phyloP scores from a whole-genome alignment of 2,888 invertebrate genomes.

The Eueremaeus valkanovi region DNA sequence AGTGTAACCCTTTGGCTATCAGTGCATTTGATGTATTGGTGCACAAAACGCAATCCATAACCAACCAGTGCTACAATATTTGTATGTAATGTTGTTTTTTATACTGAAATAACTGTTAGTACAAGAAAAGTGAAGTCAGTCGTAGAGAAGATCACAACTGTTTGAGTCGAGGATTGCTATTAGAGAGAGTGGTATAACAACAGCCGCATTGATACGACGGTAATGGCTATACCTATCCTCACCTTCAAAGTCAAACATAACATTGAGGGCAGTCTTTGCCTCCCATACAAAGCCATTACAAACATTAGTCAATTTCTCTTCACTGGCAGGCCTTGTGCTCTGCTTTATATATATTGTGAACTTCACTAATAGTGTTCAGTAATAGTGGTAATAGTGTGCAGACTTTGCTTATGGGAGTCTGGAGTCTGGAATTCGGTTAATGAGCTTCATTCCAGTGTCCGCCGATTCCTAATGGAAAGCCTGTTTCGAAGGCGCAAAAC shows the following conservation, averaged over 20 bases:
- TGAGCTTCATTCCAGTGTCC: constrained; percentile 19
- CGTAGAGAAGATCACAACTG: constrained; percentile 4
- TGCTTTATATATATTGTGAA: no score
- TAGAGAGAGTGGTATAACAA: background rate
- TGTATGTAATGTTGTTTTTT: background rate
- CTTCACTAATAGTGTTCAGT: no score
- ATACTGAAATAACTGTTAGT: background rate
- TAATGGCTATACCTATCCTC: constrained; percentile 24
- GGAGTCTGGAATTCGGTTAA: constrained; percentile 14
- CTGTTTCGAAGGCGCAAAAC: background rate
- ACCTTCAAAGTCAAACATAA: constrained; percentile 16
- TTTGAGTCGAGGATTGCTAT: background rate
- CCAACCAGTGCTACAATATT: no score
- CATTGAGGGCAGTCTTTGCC: background rate
- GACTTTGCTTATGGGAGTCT: constrained; percentile 1
- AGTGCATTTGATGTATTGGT: background rate
- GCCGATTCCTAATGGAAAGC: background rate
- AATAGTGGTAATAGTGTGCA: background rate
- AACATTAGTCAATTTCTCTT: background rate
- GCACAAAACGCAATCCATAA: background rate
- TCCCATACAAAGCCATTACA: background rate
- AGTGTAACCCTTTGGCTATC: background rate
- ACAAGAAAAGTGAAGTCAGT: background rate
- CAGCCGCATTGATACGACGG: background rate
- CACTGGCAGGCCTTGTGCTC: background rate